A percentile compares a stretch with the other conserved stretches of the same genome.
phyloP scores from a whole-genome alignment of 2,888 invertebrate species.

The Colletes collaris region DNA sequence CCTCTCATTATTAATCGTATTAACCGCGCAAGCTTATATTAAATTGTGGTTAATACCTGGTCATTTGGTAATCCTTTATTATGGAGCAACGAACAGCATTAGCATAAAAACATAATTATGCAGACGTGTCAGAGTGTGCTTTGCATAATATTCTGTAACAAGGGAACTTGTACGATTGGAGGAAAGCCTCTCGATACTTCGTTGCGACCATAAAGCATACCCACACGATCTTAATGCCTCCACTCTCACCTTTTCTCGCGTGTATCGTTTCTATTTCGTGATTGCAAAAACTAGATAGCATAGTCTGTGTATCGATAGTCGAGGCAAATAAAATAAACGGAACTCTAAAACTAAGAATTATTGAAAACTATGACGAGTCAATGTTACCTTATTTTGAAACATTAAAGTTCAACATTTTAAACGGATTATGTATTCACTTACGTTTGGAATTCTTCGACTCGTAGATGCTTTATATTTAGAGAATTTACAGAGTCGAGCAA shows the following conservation, averaged over 20 bases:
- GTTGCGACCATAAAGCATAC: not conserved
- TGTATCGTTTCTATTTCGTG: not conserved
- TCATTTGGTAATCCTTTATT: constrained; percentile 66
- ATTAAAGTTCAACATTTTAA: too few relatives aligned
- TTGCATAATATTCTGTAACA: constrained; percentile 65
- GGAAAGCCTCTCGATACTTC: constrained; percentile 47
- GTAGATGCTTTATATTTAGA: too few relatives aligned
- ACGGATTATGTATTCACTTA: too few relatives aligned
- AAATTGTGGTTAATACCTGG: constrained; percentile 64
- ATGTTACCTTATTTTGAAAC: too few relatives aligned
- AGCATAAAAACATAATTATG: constrained; percentile 71
- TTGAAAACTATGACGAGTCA: too few relatives aligned
- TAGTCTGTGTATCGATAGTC: not conserved
- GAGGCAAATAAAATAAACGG: too few relatives aligned
- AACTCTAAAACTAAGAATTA: too few relatives aligned
- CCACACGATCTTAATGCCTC: not conserved
- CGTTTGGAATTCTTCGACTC: too few relatives aligned
- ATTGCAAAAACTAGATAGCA: not conserved
- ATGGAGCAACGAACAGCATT: constrained; percentile 59
- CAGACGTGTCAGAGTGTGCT: constrained; percentile 56
- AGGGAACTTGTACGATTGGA: constrained; percentile 42
- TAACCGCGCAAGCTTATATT: constrained; percentile 51
- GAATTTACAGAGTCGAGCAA: too few relatives aligned
- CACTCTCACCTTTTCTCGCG: not conserved
- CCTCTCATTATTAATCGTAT: constrained; percentile 50